A percentile compares a stretch with the other conserved stretches of the same genome.
phyloP scores from a whole-genome alignment of 2,113 vertebrate genomes.

The Otis tarda region DNA sequence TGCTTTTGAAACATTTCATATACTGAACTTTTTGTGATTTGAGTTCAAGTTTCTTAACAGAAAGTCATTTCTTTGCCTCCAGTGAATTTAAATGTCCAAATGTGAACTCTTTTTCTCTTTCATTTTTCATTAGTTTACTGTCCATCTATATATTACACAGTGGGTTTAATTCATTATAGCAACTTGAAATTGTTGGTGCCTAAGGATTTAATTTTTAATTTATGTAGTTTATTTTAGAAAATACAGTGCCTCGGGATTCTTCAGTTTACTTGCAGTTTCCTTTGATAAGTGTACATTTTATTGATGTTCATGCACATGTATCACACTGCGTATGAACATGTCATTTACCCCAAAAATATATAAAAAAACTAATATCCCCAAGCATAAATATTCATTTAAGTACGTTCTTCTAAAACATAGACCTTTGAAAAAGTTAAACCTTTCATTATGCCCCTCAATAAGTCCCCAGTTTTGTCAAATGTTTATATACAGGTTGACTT shows the following conservation, averaged over 20 bases:
- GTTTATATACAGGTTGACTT: not conserved
- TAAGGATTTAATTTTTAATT: not conserved
- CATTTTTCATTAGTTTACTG: not conserved
- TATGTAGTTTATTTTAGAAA: not conserved
- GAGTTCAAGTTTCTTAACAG: not conserved
- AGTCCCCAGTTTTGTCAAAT: not conserved
- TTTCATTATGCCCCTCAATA: not conserved
- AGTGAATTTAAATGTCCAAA: not conserved
- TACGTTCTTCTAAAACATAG: not conserved
- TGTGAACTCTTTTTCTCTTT: not conserved
- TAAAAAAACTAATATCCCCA: not conserved
- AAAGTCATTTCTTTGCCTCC: not conserved
- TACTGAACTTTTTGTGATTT: not conserved
- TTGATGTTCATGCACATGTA: not conserved
- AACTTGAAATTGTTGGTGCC: not conserved
- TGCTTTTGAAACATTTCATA: not conserved
- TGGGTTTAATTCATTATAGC: not conserved
- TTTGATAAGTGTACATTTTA: not conserved
- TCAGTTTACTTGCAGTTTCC: not conserved
- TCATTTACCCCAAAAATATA: not conserved
- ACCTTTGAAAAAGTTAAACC: not conserved
- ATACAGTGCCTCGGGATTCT: not conserved
- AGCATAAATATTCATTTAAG: not conserved
- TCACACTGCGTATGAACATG: not conserved
- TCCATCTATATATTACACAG: not conserved